Evolutionary conservation across 2,888 invertebrate species (phyloP), one percentile per base, ranked within the genome.

Genomic region (Balanococcus diminutus): DNA sequence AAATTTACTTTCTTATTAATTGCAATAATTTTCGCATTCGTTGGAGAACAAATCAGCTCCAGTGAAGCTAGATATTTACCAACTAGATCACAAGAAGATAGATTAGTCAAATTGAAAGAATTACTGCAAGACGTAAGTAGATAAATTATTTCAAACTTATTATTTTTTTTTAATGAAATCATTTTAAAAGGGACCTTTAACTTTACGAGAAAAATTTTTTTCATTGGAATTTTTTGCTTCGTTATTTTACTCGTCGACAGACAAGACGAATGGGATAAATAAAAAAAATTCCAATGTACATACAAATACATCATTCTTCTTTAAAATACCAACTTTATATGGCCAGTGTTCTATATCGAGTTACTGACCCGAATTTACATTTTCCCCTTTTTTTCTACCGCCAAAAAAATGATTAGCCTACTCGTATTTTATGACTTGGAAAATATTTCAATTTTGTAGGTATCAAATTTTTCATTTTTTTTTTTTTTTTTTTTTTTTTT

Each of bases 121-220:
- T 88, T 90, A 67, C 88, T 90, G 87, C 89, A 89, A 88, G 90
- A 90, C 84, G 90, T 90, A 88, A 90, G 89, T 89, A 19, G 36
- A 2, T 11, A 75, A n/a, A 6, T 72, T 72, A n/a, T 51, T 46
- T 61, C 11, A 82, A 46, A 25, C 51, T 42, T 39, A 28, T 46
- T 51, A 4, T 28, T 46, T 46, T 46, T 81, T 39, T 36, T 42
- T 22, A 28, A 67, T 28, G 16, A 67, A 67, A 67, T 67, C 16
- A 67, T 28, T 67, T 67, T 16, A 3, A 56, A 14, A 28, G 28
- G 6, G n/a, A 56, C 22, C 56, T 8, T 19, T 8, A 22, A 22
- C 0, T 56, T 56, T 56, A 22, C 22, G 22, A 56, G 22, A 56
- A n/a, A n/a, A n/a, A 22, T 28, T 14, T 28, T 67, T 28, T 67